Evolutionary conservation across 2,888 invertebrate genomes (phyloP), one percentile per base, ranked within the genome.

Genomic region (Caenorhabditis imperialis): DNA sequence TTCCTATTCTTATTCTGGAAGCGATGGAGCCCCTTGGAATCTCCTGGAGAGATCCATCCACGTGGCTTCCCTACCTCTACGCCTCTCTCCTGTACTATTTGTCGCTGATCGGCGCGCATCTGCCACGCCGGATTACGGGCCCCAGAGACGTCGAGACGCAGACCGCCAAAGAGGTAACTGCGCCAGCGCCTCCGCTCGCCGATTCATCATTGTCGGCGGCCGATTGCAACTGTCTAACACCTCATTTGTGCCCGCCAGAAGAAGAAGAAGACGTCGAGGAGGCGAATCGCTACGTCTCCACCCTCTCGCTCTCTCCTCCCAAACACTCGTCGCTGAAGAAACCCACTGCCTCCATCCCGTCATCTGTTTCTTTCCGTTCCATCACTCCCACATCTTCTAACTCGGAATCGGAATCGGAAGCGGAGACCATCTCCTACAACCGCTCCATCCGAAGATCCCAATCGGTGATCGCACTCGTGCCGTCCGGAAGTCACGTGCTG

Each of bases 51-150:
- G 30, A 25, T 14, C 55, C 65, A 25, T 40, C 57, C 55, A 57
- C 42, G 18, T 65, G 65, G 65, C 18, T 65, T 14, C 30, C 55
- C 40, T 65, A 55, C 30, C 65, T 65, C 35, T 65, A 65, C 50
- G 50, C 55, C 33, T 48, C 65, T 4, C 20, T 96, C 90, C 96
- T 96, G 85, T 99, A 90, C 62, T 98, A 99, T 90, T 91, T 99
- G 88, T 96, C 97, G 1, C 94, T 99, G 89, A 94, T 99, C 81
- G 98, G 98, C 90, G 96, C 98, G 0, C 97, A 97, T 89, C 47
- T 65, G 48, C 65, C 65, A 65, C 63, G 48, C 33, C 65, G 65
- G 65, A 65, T 65, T 65, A 65, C 65, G 55, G 54, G 37, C 54
- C 23, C 16, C 10, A 5, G 3, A 16, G 10, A 16, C 22, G 51